phyloP scores from a whole-genome alignment of 2,113 vertebrate species.

The Heterotis niloticus region DNA sequence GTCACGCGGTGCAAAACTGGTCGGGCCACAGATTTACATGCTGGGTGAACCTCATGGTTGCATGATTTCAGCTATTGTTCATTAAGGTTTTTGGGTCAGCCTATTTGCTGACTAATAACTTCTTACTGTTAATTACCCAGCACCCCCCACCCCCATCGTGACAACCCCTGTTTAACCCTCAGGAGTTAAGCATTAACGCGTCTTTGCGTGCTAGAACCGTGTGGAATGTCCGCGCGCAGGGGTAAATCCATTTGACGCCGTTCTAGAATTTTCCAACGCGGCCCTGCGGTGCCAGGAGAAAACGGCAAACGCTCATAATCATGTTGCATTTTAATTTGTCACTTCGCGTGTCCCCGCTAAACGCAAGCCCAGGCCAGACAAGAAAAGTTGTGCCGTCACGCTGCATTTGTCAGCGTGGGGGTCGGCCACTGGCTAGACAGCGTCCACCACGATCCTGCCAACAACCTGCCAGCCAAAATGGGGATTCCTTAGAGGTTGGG shows the following conservation, averaged over 20 bases:
- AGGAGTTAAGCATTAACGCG: conserved; percentile 37
- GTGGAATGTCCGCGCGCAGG: background rate
- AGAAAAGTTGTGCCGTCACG: conserved; percentile 56
- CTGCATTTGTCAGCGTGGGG: conserved; percentile 56
- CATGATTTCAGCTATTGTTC: conserved; percentile 35
- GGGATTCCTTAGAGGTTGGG: background rate
- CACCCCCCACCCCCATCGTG: background rate
- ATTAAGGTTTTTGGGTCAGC: conserved; percentile 46
- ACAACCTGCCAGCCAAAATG: conserved; percentile 49
- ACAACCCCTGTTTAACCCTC: background rate
- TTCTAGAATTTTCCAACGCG: background rate
- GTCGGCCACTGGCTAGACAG: conserved; percentile 3
- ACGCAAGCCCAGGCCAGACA: conserved; percentile 7
- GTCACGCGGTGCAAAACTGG: background rate
- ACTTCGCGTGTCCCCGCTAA: background rate
- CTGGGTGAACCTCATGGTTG: background rate
- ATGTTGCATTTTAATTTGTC: conserved; percentile 66
- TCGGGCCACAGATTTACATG: background rate
- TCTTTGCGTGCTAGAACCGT: conserved; percentile 26
- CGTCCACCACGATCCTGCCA: conserved; percentile 32
- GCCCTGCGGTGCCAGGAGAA: conserved; percentile 23
- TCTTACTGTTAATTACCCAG: conserved; percentile 20
- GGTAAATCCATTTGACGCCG: conserved; percentile 17
- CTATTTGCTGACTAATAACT: conserved; percentile 32
- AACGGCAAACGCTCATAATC: conserved; percentile 53